Evolutionary conservation across 2,113 vertebrate genomes (phyloP).

Genomic region (Brachypteracias leptosomus): DNA sequence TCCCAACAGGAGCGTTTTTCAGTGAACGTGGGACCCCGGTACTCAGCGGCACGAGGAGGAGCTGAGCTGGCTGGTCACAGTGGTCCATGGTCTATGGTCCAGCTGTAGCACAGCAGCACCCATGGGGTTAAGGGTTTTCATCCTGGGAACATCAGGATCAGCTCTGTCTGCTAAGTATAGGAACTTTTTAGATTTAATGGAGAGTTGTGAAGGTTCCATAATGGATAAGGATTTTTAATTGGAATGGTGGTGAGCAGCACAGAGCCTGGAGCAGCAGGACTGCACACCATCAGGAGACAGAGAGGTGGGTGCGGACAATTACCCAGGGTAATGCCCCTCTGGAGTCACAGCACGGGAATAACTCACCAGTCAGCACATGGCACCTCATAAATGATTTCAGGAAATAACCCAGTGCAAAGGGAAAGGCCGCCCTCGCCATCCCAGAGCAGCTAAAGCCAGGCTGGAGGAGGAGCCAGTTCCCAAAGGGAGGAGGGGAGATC

Average conservation of each 20-base stretch:
- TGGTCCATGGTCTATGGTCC: too few species aligned
- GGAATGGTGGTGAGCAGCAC: not conserved
- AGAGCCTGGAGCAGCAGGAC: not conserved
- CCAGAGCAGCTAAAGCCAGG: not conserved
- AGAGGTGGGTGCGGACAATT: not conserved
- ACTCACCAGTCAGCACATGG: not conserved
- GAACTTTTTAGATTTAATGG: not conserved
- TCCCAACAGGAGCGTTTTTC: not conserved
- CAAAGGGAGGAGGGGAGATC: not conserved
- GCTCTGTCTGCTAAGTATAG: not conserved
- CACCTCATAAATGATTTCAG: too few species aligned
- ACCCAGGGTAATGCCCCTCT: not conserved
- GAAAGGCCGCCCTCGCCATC: not conserved
- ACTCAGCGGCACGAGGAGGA: rapidly evolving
- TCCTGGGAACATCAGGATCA: not conserved
- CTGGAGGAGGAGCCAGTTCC: not conserved
- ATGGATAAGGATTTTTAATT: not conserved
- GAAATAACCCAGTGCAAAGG: not conserved
- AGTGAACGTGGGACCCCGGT: rapidly evolving
- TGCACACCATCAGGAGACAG: not conserved
- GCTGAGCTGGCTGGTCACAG: rapidly evolving
- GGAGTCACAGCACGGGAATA: not conserved
- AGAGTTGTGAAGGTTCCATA: not conserved
- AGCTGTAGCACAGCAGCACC: not conserved
- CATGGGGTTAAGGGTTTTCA: not conserved